phyloP scores from a whole-genome alignment of 37 sponge, comb jelly and placozoan species.

The Ianthella basta region DNA sequence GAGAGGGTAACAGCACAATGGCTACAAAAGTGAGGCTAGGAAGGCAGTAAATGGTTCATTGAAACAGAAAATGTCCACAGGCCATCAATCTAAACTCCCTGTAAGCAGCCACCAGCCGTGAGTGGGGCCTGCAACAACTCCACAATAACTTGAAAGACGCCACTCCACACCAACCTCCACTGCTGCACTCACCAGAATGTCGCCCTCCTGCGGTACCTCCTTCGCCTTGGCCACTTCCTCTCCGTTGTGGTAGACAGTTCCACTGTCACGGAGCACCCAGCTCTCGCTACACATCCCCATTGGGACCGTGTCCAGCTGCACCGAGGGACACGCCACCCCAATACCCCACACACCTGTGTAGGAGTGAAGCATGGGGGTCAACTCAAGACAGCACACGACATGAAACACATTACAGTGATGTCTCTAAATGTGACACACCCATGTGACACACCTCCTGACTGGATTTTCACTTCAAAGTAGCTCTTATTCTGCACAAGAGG shows the following conservation, averaged over 20 bases:
- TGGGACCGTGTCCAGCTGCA: conserved; percentile 83
- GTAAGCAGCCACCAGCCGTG: too few relatives aligned
- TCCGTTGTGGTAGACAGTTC: conserved; percentile 81
- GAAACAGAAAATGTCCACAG: too few relatives aligned
- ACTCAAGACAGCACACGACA: too few relatives aligned
- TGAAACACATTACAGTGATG: not conserved
- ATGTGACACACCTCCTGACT: conserved; percentile 63
- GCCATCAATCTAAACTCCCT: too few relatives aligned
- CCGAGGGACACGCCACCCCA: conserved; percentile 83
- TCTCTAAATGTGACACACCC: not conserved
- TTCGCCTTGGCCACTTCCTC: conserved; percentile 68
- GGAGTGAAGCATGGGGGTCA: too few relatives aligned
- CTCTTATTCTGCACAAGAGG: conserved; percentile 94
- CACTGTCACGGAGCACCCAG: conserved; percentile 90
- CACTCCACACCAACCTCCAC: too few relatives aligned
- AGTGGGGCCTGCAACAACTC: too few relatives aligned
- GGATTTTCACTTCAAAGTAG: conserved; percentile 98
- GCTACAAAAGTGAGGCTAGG: too few relatives aligned
- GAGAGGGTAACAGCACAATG: not conserved
- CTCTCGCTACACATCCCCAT: conserved; percentile 81
- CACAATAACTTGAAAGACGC: too few relatives aligned
- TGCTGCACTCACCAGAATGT: conserved; percentile 80
- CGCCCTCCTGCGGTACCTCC: conserved; percentile 84
- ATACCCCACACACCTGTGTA: conserved; percentile 95
- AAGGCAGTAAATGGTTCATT: too few relatives aligned